Base-by-base conservation (phyloP, 1,140 invertebrate genomes). In the Drosophila busckii region DNA sequence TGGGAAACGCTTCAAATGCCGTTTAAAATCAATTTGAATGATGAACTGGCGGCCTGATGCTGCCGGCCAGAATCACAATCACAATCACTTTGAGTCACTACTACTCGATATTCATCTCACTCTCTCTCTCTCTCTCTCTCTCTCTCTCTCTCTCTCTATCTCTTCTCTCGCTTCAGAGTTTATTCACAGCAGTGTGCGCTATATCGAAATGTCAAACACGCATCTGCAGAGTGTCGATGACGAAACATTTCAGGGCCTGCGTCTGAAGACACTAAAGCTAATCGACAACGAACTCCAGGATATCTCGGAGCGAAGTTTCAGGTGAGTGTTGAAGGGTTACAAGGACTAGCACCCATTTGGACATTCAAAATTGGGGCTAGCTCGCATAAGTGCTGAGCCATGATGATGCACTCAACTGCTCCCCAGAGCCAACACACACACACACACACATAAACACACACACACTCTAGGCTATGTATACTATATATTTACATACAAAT, bases 201-300 rank as follows among this genome's bases (percentile, higher is more conserved):
- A 90, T 54, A 86, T 90, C 64, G 90, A 90, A 66, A 87, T 90
- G 65, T 87, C 90, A 7, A 88, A 83, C 44, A 88, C 89, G 17
- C 89, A 89, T 41, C 59, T 91, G 37, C 88, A 90, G 42, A 88
- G 85, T 29, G 76, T 91, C 19, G 88, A 89, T 32, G 87, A 88
- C 58, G 87, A 89, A 46, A 88, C 88, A 20, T 87, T 90, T 50
- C 87, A 87, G 35, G 87, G 87, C 35, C 66, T 88, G 6, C 82
- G 84, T 16, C 78, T 90, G 19, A 88, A 90, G 60, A 89, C 89
- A 15, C 69, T 91, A 4, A 87, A 90, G 52, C 82, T 91, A 48
- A 89, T 89, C 84, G 89, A 89, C 70, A 90, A 90, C 66, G 86
- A 88, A 66, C 87, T 91, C 34, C 85, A 87, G 55, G 85, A 87